Evolutionary conservation across 2,888 invertebrate species (phyloP), one percentile per base, ranked within the genome.

Genomic region (Drosophila sordidapex): DNA sequence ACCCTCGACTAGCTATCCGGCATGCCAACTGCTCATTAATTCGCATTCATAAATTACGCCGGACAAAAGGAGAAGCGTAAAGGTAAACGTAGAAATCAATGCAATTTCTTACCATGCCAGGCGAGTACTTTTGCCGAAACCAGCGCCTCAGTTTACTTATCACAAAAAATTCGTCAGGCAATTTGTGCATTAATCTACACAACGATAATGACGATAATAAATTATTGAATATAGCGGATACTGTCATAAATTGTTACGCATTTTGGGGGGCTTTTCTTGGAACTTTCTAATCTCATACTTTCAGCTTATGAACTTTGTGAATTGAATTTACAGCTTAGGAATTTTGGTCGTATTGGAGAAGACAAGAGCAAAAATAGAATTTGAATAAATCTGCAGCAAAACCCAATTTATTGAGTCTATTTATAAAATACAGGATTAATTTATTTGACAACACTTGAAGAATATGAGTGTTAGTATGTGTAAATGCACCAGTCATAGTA

Each of bases 11-110:
- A 46, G 76, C 60, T 64, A 58, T 74, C 74, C 87, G 76, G 89
- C 87, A 87, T 90, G 87, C 85, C 74, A 89, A 79, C 74, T 76
- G 78, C 80, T 83, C 87, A 90, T 87, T 87, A 87, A 90, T 87
- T 78, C 75, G 70, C 75, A 78, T 76, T 81, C 87, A 90, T 87
- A 90, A 90, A 87, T 87, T 80, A 88, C 86, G 33, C 69, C 53
- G 62, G 75, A 83, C 68, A 49, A 46, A 13, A 59, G 29, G 29
- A 61, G 62, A 74, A 35, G 48, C 21, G 43, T 53, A 54, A 72
- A 51, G 49, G 51, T 60, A 69, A 89, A 87, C 1, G 71, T 84
- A 68, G 57, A 89, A 84, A 87, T 87, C 84, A 84, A 84, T 84
- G 90, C 88, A 84, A 70, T 64, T 74, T 35, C 57, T 48, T 40